Evolutionary conservation across 2,888 invertebrate genomes (phyloP).

Genomic region (Graphium colonna): DNA sequence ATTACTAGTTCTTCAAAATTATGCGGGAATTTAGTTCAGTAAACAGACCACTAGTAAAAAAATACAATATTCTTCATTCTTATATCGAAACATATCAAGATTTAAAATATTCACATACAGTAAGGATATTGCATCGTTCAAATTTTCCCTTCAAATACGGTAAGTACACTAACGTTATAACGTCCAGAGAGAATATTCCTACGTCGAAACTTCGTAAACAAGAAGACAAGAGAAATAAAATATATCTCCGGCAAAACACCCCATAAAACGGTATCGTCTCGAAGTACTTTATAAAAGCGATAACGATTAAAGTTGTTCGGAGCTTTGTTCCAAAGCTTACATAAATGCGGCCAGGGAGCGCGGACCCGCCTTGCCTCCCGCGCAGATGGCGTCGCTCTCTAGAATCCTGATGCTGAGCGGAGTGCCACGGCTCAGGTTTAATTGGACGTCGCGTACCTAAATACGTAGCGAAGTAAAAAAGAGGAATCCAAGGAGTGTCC

Average conservation of each 20-base stretch:
- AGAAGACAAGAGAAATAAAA: constrained; percentile 71
- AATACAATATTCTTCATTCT: too few species aligned
- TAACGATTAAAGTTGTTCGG: constrained; percentile 76
- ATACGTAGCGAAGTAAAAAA: constrained; percentile 73
- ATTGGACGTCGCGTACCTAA: constrained; percentile 62
- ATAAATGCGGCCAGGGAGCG: constrained; percentile 57
- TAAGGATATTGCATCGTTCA: too few species aligned
- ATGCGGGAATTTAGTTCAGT: too few species aligned
- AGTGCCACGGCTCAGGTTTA: constrained; percentile 48
- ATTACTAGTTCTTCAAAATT: too few species aligned
- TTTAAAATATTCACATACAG: too few species aligned
- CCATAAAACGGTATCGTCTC: constrained; percentile 77
- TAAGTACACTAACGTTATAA: neutral
- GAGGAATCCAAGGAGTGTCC: constrained; percentile 76
- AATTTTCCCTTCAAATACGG: too few species aligned
- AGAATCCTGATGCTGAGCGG: constrained; percentile 34
- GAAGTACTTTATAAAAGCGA: constrained; percentile 77
- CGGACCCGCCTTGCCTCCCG: constrained; percentile 38
- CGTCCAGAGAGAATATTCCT: neutral
- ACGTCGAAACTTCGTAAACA: constrained; percentile 34
- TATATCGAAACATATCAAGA: too few species aligned
- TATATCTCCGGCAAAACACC: constrained; percentile 78
- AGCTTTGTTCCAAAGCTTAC: constrained; percentile 72
- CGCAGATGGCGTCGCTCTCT: constrained; percentile 18
- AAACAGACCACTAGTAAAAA: too few species aligned